These are phyloP conservation scores for Colaptes auratus DNA, from an alignment of 2,113 vertebrate genomes.

Conservation along the genomic window DNA sequence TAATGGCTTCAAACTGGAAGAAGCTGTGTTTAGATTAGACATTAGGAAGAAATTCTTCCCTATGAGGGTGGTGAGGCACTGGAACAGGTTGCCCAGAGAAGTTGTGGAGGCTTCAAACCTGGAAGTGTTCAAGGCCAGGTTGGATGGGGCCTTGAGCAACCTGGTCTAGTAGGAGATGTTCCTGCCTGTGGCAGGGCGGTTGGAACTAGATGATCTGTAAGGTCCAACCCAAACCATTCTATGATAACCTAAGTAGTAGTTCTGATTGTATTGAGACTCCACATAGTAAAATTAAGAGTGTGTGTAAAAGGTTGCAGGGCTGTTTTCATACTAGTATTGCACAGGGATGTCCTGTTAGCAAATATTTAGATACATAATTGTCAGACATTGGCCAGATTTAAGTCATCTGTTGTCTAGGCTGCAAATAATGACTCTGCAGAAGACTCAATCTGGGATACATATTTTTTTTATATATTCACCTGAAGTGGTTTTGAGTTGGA, in stretches of 20 bases:
- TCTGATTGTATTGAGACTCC: not conserved
- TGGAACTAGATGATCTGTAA: no score
- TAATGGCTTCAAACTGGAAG: no score
- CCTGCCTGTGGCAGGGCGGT: no score
- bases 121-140: no score
- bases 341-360: not conserved
- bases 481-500: not conserved
- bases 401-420: not conserved
- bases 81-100: no score
- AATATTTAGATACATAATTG: not conserved
- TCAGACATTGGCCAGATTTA: not conserved
- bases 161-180: no score
- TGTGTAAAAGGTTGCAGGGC: not conserved
- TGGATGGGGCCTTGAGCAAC: no score
- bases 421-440: not conserved
- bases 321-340: not conserved
- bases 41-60: no score
- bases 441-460: not conserved
- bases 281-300: not conserved
- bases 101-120: no score
- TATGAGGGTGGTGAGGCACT: no score
- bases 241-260: not conserved
- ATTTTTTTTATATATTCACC: not conserved
- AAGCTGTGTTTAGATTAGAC: no score
- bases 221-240: no score